Percentiles rank a stretch among this genome's conserved stretches.
These are phyloP conservation scores for Aphodius sticticus DNA, from an alignment of 2,888 invertebrate species.

Conservation along the genomic window DNA sequence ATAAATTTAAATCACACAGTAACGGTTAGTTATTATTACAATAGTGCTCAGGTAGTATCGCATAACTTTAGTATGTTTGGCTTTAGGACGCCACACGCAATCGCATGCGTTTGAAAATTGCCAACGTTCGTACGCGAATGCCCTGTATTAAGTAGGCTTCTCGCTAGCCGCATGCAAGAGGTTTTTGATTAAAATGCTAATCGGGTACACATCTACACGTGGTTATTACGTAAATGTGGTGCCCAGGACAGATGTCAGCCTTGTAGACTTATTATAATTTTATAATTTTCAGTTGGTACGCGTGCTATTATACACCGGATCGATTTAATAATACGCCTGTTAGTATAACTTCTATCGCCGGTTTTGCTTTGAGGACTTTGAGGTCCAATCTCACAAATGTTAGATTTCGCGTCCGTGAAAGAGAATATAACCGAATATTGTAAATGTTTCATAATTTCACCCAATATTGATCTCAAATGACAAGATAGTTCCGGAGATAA, in stretches of 20 bases:
- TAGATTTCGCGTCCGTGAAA: too few relatives aligned
- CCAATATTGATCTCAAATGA: too few relatives aligned
- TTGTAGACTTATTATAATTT: conserved; percentile 19
- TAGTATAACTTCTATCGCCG: background rate
- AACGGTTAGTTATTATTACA: conserved; percentile 4
- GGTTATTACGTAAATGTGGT: conserved; percentile 10
- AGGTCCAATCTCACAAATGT: too few relatives aligned
- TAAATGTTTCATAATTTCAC: too few relatives aligned
- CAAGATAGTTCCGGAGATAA: too few relatives aligned
- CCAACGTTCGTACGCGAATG: conserved; percentile 6
- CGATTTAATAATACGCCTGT: background rate
- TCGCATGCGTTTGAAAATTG: conserved; percentile 18
- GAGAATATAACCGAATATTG: too few relatives aligned
- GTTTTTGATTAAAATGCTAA: conserved; percentile 26
- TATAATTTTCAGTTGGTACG: conserved; percentile 14
- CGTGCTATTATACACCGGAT: background rate
- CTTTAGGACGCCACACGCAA: conserved; percentile 17
- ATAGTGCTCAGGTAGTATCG: background rate
- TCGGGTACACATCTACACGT: conserved; percentile 12
- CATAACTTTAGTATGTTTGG: conserved; percentile 21
- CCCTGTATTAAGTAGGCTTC: conserved; percentile 18
- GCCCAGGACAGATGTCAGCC: conserved; percentile 25
- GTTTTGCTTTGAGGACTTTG: background rate
- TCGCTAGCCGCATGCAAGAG: conserved; percentile 12
- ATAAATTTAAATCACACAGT: background rate